Conservation (phyloP, 2,888 invertebrate genomes). For the Lasioglossum leucozonium region DNA sequence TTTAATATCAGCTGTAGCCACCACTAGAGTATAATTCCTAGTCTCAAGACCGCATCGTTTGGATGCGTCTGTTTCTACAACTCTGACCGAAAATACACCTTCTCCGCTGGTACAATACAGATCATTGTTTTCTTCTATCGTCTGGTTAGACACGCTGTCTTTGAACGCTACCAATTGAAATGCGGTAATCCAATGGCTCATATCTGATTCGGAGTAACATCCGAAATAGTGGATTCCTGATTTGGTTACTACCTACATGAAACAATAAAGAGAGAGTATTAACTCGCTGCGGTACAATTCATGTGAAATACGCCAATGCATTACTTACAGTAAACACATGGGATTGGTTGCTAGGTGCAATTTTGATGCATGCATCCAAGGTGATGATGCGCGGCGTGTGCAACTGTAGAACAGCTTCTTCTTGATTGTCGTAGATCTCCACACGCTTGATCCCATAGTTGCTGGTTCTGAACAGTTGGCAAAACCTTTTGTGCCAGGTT, state of each 20-base stretch:
- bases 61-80: conserved; percentile 92
- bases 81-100: conserved; percentile 91
- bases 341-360: conserved; percentile 86
- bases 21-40: conserved; percentile 89
- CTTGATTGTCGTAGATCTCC: conserved; percentile 93
- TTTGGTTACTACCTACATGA: conserved; percentile 89
- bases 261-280: neutral
- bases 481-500: conserved; percentile 93
- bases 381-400: conserved; percentile 91
- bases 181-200: conserved; percentile 91
- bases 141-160: conserved; percentile 87
- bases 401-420: conserved; percentile 88
- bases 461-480: conserved; percentile 92
- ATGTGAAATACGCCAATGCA: neutral
- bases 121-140: conserved; percentile 94
- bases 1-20: conserved; percentile 91
- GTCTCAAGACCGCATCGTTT: conserved; percentile 90
- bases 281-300: accelerated
- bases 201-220: conserved; percentile 89
- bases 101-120: conserved; percentile 94
- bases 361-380: conserved; percentile 94
- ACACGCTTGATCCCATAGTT: conserved; percentile 94
- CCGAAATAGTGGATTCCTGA: conserved; percentile 87
- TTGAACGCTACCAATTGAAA: conserved; percentile 93
- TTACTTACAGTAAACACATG: conserved; percentile 85